Evolutionary conservation across 2,113 vertebrate genomes (phyloP).

Genomic region (Ondatra zibethicus): DNA sequence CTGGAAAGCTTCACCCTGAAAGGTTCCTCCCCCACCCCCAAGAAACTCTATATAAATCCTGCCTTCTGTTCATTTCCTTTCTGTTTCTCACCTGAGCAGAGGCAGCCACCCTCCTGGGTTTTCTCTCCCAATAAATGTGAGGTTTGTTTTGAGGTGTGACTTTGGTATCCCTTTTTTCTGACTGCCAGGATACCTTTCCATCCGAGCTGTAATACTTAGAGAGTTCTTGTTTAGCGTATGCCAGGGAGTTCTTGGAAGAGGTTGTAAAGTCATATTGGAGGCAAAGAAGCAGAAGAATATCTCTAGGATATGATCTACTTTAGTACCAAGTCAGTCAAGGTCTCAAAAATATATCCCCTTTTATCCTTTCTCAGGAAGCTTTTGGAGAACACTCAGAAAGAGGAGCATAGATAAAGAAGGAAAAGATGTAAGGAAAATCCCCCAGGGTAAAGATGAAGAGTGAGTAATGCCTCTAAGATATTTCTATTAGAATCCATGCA

Average conservation of each 20-base stretch:
- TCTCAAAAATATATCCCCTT: neutral
- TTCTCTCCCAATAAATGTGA: neutral
- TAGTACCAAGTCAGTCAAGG: conserved; percentile 5
- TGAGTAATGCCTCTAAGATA: neutral
- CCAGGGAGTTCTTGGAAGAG: neutral
- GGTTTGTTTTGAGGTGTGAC: neutral
- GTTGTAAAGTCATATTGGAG: neutral
- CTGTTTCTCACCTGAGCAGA: neutral
- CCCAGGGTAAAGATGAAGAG: neutral
- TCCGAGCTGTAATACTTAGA: too few species aligned
- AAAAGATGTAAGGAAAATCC: neutral
- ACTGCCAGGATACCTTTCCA: neutral
- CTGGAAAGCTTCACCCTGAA: neutral
- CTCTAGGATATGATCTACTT: neutral
- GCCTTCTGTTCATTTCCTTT: neutral
- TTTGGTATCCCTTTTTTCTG: neutral
- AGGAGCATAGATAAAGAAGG: neutral
- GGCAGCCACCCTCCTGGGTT: neutral
- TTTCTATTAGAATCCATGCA: conserved; percentile 11
- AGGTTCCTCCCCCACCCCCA: neutral
- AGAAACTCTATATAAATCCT: neutral
- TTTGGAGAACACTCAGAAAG: neutral
- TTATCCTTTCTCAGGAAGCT: neutral
- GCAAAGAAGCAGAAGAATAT: neutral
- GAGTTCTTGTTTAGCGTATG: neutral